Base-by-base conservation (phyloP, 2,113 vertebrate species). In the Myiozetetes cayanensis region DNA sequence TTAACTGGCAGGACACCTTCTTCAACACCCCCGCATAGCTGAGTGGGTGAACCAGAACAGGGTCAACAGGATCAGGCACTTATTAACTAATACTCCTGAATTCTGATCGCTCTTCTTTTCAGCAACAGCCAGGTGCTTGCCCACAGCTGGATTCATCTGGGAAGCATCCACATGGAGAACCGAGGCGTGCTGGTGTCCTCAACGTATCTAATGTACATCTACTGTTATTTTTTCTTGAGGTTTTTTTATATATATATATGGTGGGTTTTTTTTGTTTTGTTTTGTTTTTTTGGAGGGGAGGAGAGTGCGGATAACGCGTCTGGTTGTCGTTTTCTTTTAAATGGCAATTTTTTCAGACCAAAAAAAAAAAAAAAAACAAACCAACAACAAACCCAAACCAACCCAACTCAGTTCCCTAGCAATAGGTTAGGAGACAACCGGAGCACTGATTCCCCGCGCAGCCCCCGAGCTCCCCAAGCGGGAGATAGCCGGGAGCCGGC, bases 31-130 rank as follows among this genome's bases (percentile, higher is more conserved):
- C 93, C 96, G 90, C 91, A 96, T 85, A 95, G 93, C 83, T 90
- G 90, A 94, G 92, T 79, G 93, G 91, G 81, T 96, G 96, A 97
- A 96, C 74, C 92, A 94, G 95, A 96, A 93, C 96, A 94, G 90
- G 94, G 93, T 96, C 93, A 96, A 95, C 91, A 96, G 86, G 92
- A 95, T 93, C 95, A 92, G 96, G 94, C 93, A 96, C 94, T 96
- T 85, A 97, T 97, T 96, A 94, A 97, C 96, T 83, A 93, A 90
- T 88, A 84, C 81, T 85, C 82, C 86, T 37, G 87, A 87, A 79
- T 96, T 89, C 82, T 84, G 83, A 88, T 94, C 86, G 58, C 59
- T 41, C 90, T 94, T 90, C 89, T 92, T 93, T 92, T 59, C 78
- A 85, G 92, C 82, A 82, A 72, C 19, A 73, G 72, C 91, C 87